A percentile compares a stretch with the other conserved stretches of the same genome.
Evolutionary conservation across 2,113 vertebrate genomes (phyloP).

Genomic region (Gobius niger): DNA sequence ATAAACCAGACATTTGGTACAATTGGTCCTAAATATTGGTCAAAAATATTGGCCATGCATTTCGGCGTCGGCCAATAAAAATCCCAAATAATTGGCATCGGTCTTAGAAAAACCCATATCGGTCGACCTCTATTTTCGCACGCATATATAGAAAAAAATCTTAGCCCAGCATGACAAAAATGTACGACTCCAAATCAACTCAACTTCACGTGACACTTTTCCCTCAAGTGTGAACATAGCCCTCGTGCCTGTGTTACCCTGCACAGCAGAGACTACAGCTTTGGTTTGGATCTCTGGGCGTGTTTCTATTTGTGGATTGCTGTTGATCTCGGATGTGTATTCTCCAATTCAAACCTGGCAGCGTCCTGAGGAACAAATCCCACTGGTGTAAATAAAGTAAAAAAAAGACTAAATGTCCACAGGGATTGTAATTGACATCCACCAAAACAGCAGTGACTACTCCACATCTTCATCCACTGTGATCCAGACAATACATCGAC

Average conservation of each 20-base stretch:
- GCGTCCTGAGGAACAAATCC: slow-evolving; percentile 37
- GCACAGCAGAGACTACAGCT: slow-evolving; percentile 81
- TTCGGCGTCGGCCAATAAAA: too few species aligned
- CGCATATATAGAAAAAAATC: too few species aligned
- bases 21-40: too few species aligned
- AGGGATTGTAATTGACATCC: slow-evolving; percentile 40
- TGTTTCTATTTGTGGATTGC: slow-evolving; percentile 34
- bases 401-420: slow-evolving; percentile 36
- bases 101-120: too few species aligned
- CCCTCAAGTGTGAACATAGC: neutral
- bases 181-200: too few species aligned
- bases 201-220: neutral
- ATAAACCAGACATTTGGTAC: too few species aligned
- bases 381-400: neutral
- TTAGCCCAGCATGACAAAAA: too few species aligned
- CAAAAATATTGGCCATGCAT: too few species aligned
- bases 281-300: slow-evolving; percentile 82
- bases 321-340: slow-evolving; percentile 20
- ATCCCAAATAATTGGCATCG: too few species aligned
- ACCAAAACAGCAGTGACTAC: slow-evolving; percentile 48
- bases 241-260: slow-evolving; percentile 53
- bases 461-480: slow-evolving; percentile 66
- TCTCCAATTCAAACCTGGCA: slow-evolving; percentile 33
- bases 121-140: too few species aligned
- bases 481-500: slow-evolving; percentile 78